Conservation (phyloP, 2,113 vertebrate genomes). For the Muntiacus muntjak region DNA sequence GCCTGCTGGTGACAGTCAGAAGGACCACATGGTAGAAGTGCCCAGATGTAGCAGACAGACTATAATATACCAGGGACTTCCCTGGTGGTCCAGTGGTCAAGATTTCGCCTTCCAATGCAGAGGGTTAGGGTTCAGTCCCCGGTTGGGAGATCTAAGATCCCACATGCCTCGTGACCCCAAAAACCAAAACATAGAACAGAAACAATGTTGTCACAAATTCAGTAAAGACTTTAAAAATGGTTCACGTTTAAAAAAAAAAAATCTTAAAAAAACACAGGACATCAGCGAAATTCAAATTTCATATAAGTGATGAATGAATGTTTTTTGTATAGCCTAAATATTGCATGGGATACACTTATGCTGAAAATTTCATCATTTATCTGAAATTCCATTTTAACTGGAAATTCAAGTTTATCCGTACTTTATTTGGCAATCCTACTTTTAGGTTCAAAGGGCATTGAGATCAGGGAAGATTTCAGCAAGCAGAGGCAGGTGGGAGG, state of each 20-base stretch:
- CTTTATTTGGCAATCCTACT: background rate
- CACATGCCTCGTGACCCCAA: background rate
- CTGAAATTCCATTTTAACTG: background rate
- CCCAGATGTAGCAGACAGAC: background rate
- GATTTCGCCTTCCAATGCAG: background rate
- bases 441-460: background rate
- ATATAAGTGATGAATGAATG: background rate
- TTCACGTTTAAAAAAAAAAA: background rate
- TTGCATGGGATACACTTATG: background rate
- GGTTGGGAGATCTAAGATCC: background rate
- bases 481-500: rapidly evolving
- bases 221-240: background rate
- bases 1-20: background rate
- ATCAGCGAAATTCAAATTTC: background rate
- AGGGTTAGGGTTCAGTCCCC: background rate
- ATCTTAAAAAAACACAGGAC: background rate
- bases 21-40: rapidly evolving
- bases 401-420: background rate
- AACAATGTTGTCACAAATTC: background rate
- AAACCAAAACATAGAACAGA: background rate
- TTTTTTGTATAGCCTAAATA: background rate
- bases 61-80: background rate
- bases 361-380: background rate
- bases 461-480: background rate
- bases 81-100: background rate